Evolutionary conservation across 2,888 invertebrate species (phyloP).

Genomic region (Zeuzera pyrina): DNA sequence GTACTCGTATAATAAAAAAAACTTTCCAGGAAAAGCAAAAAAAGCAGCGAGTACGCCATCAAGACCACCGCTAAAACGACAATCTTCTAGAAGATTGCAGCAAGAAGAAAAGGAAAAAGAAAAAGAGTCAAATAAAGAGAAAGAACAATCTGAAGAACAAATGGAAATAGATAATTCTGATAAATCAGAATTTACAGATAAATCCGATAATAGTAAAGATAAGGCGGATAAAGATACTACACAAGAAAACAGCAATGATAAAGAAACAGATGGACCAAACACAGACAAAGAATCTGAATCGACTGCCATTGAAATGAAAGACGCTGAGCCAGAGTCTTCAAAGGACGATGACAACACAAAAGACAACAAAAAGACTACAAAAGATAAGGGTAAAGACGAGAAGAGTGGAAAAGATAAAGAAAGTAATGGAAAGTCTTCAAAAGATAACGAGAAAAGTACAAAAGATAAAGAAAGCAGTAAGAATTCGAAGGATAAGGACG

Average conservation of each 20-base stretch:
- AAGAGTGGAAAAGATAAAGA: neutral
- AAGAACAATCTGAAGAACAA: slow-evolving; percentile 2
- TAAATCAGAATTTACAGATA: slow-evolving; percentile 4
- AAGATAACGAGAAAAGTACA: slow-evolving; percentile 1
- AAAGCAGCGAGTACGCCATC: slow-evolving; percentile 31
- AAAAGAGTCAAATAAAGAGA: slow-evolving; percentile 10
- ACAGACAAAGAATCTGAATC: neutral
- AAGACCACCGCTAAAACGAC: slow-evolving; percentile 39
- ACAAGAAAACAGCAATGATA: neutral
- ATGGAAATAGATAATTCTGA: slow-evolving; percentile 4
- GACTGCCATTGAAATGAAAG: neutral
- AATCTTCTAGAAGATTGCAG: slow-evolving; percentile 40
- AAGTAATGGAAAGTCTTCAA: neutral
- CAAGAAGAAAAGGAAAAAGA: slow-evolving; percentile 32
- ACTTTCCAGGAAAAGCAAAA: slow-evolving; percentile 35
- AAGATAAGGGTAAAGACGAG: neutral
- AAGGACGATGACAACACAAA: neutral
- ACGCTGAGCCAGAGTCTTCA: neutral
- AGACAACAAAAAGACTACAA: neutral
- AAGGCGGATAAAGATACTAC: slow-evolving; percentile 8
- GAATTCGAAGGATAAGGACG: slow-evolving; percentile 9
- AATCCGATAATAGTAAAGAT: slow-evolving; percentile 9
- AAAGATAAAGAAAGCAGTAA: neutral
- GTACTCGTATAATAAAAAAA: no score
- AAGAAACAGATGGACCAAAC: no score